phyloP scores from a whole-genome alignment of 2,797 vertebrate species.

The Chromis chromis region DNA sequence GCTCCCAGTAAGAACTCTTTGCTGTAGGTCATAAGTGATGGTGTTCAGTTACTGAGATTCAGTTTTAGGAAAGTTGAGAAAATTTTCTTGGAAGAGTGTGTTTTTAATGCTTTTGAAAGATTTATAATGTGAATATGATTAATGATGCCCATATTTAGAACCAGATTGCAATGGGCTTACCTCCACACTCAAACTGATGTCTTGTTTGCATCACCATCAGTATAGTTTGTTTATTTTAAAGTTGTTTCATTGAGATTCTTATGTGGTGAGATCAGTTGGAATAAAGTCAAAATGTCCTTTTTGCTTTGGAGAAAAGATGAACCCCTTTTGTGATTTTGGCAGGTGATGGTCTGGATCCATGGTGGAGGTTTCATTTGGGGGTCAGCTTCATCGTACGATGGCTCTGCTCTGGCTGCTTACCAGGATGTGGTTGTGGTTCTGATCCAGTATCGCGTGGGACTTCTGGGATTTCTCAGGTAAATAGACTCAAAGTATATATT shows the following conservation, averaged over 20 bases:
- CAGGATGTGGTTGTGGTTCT: slow-evolving; percentile 86
- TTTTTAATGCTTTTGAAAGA: neutral
- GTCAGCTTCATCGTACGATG: slow-evolving; percentile 78
- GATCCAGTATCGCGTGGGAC: slow-evolving; percentile 88
- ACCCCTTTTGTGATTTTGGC: too few species aligned
- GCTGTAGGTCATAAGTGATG: neutral
- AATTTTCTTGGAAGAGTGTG: neutral
- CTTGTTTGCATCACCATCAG: too few species aligned
- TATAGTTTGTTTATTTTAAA: neutral
- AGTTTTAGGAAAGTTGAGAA: neutral
- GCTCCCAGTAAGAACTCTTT: slow-evolving; percentile 74
- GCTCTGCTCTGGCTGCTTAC: slow-evolving; percentile 82
- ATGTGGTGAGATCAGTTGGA: too few species aligned
- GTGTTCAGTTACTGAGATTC: neutral
- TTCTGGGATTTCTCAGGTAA: slow-evolving; percentile 89
- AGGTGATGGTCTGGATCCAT: too few species aligned
- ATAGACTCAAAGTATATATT: too few species aligned
- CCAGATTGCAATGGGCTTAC: neutral
- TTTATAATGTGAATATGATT: neutral
- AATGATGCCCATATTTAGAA: neutral
- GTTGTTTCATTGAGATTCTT: too few species aligned
- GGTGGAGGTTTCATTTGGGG: slow-evolving; percentile 46
- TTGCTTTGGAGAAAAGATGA: too few species aligned
- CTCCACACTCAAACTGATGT: neutral
- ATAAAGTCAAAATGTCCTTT: too few species aligned